Percentiles rank a stretch among this genome's conserved stretches.
These are phyloP conservation scores for Eristalinus aeneus DNA, from an alignment of 2,888 invertebrate genomes.

Conservation along the genomic window DNA sequence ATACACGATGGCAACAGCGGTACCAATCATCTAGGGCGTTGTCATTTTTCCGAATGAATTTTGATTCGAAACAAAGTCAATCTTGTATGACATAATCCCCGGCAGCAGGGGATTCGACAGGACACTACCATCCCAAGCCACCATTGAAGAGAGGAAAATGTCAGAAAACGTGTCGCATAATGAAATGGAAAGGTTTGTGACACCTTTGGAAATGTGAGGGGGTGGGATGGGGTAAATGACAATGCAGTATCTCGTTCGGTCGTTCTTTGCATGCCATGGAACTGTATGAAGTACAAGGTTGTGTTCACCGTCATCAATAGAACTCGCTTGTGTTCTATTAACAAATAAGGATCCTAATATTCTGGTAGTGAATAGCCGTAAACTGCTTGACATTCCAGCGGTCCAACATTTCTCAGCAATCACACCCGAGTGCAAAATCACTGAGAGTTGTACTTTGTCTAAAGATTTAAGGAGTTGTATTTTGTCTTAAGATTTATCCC, in stretches of 20 bases:
- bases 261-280: background rate
- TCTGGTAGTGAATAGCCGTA: too few relatives aligned
- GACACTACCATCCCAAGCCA: background rate
- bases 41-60: constrained; percentile 19
- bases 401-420: too few relatives aligned
- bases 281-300: too few relatives aligned
- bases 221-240: too few relatives aligned
- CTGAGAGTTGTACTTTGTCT: too few relatives aligned
- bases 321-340: too few relatives aligned
- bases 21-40: constrained; percentile 4
- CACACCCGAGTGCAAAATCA: too few relatives aligned
- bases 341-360: too few relatives aligned
- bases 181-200: constrained; percentile 20
- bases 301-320: too few relatives aligned
- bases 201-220: background rate
- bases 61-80: constrained; percentile 26
- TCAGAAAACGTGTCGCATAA: constrained; percentile 16
- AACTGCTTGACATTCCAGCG: too few relatives aligned
- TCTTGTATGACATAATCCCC: constrained; percentile 46
- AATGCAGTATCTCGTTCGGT: background rate
- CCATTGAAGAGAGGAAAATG: background rate
- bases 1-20: background rate
- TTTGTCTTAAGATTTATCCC: too few relatives aligned
- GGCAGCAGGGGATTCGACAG: background rate
- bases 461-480: too few relatives aligned